phyloP scores from a whole-genome alignment of 2,888 invertebrate genomes.

The Rhamnusium bicolor region DNA sequence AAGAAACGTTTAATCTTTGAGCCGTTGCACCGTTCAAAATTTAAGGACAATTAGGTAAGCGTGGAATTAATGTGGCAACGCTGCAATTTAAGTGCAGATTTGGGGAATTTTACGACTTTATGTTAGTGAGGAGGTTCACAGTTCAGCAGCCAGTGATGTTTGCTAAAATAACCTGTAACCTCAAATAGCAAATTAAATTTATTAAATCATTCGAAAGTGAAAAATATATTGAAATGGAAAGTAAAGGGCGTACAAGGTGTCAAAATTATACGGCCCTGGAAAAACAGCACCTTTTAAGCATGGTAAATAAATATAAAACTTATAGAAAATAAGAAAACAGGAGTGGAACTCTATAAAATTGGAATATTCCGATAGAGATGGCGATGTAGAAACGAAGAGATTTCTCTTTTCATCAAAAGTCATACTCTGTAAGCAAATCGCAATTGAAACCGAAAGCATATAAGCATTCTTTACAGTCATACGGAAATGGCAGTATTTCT shows the following conservation, averaged over 20 bases:
- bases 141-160: not conserved
- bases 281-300: not conserved
- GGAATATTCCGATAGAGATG: too few relatives aligned
- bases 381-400: too few relatives aligned
- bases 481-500: too few relatives aligned
- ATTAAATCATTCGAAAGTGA: too few relatives aligned
- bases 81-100: not conserved
- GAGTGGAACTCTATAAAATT: too few relatives aligned
- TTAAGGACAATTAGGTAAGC: not conserved
- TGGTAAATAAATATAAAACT: not conserved
- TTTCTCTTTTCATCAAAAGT: too few relatives aligned
- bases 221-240: not conserved
- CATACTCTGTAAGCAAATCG: too few relatives aligned
- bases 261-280: not conserved
- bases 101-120: not conserved
- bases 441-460: too few relatives aligned
- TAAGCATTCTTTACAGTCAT: too few relatives aligned
- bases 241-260: not conserved
- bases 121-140: not conserved
- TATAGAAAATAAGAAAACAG: not conserved
- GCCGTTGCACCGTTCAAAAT: not conserved
- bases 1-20: not conserved
- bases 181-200: not conserved
- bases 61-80: not conserved
- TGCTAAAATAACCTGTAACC: not conserved